These are phyloP conservation scores for Microcebus lehilahytsara DNA, from an alignment of 2,113 vertebrate genomes.

Conservation along the genomic window DNA sequence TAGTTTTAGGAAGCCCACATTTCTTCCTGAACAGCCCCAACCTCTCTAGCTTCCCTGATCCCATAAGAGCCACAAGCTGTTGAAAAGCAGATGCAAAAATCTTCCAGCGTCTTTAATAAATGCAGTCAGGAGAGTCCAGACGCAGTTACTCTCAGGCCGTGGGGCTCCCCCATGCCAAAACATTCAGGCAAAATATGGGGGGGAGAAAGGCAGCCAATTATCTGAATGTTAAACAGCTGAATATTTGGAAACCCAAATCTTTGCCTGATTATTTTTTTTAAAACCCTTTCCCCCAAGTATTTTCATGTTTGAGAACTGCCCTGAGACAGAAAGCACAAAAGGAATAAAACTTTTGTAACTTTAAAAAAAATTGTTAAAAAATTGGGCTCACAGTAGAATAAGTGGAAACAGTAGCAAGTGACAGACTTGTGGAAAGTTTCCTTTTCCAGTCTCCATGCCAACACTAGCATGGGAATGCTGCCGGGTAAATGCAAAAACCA, in stretches of 20 bases:
- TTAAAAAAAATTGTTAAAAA: conserved; percentile 64
- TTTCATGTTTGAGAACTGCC: conserved; percentile 51
- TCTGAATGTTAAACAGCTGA: conserved; percentile 73
- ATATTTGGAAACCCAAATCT: conserved; percentile 48
- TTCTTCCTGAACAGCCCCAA: background rate
- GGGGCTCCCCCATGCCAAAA: conserved; percentile 49
- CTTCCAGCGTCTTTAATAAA: conserved; percentile 44
- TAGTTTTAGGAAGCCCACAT: background rate
- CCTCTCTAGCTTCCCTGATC: background rate
- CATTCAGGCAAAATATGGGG: conserved; percentile 49
- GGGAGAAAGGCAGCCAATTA: conserved; percentile 15
- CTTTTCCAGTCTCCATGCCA: conserved; percentile 71
- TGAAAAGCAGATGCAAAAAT: conserved; percentile 35
- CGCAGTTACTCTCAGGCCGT: conserved; percentile 58
- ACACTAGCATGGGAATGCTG: conserved; percentile 22
- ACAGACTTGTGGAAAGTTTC: conserved; percentile 70
- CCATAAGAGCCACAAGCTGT: background rate
- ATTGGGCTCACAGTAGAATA: conserved; percentile 48
- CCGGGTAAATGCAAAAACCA: conserved; percentile 70
- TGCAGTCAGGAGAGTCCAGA: background rate
- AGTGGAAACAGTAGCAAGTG: conserved; percentile 79
- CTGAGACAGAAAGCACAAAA: conserved; percentile 48
- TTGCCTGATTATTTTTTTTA: conserved; percentile 4
- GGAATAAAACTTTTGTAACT: conserved; percentile 39
- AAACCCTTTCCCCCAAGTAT: background rate